Base-by-base conservation (phyloP, 2,888 invertebrate genomes). In the Phortica okadai region DNA sequence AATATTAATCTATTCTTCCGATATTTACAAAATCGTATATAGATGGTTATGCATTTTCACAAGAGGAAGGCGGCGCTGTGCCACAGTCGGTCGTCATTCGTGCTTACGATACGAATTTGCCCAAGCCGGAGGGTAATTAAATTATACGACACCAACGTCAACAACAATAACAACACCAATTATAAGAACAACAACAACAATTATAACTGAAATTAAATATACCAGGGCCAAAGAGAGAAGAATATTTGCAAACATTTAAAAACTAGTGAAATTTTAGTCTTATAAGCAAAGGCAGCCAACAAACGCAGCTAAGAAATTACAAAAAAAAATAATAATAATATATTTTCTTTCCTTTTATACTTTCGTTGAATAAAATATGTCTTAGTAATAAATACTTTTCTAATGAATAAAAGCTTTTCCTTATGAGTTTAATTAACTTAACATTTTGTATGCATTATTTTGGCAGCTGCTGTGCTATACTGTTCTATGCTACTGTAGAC, bases 41-140 rank as follows among this genome's bases (percentile, higher is more conserved):
- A 98, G 98, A 98, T 95, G 99, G 99, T 82, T 99, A 96, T 93
- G 99, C 99, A 84, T 99, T 99, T 93, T 99, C 99, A 66, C 99
- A 99, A 95, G 99, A 99, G 93, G 99, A 99, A 93, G 97, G 98
- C 90, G 98, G 98, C 83, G 96, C 95, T 87, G 97, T 99, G 81
- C 95, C 97, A 74, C 97, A 99, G 93, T 96, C 98, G 83, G 97
- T 97, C 90, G 95, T 99, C 90, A 98, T 99, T 91, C 95, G 99
- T 91, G 97, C 97, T 74, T 99, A 99, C 94, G 97, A 99, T 93
- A 98, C 98, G 85, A 97, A 96, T 90, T 94, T 95, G 91, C 96
- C 96, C 91, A 95, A 96, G 92, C 95, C 95, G 84, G 94, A 93
- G 90, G 96, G 94, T 92, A 91, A 91, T 80, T 91, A 88, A 82